These are phyloP conservation scores for Mystacornis crossleyi DNA, from an alignment of 2,113 vertebrate genomes.

Conservation along the genomic window DNA sequence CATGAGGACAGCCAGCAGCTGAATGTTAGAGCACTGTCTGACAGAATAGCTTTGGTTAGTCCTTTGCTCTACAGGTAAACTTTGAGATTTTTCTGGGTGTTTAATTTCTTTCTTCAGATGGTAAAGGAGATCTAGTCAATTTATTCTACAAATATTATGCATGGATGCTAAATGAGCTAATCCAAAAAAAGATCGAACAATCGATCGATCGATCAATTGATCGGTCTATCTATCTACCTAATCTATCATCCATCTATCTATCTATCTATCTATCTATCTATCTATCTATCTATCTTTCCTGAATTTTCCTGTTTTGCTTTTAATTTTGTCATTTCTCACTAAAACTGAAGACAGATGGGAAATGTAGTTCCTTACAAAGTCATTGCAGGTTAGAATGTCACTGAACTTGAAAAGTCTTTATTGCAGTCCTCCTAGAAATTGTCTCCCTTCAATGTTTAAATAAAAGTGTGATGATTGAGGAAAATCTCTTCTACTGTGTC, in stretches of 20 bases:
- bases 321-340: background rate
- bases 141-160: background rate
- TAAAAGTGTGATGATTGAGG: background rate
- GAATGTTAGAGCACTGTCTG: background rate
- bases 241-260: background rate
- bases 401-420: slow-evolving; percentile 59
- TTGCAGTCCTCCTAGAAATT: slow-evolving; percentile 42
- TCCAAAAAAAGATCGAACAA: accelerated
- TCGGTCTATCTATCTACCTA: background rate
- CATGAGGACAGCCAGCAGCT: background rate
- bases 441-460: slow-evolving; percentile 28
- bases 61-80: background rate
- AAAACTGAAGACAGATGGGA: slow-evolving; percentile 44
- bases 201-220: too few relatives aligned
- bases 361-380: slow-evolving; percentile 65
- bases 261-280: too few relatives aligned
- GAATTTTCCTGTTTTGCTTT: background rate
- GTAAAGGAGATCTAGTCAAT: background rate
- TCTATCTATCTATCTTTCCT: background rate
- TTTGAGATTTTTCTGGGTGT: background rate
- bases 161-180: background rate
- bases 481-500: background rate
- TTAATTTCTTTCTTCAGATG: background rate
- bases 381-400: slow-evolving; percentile 50
- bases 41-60: background rate